These are phyloP conservation scores for Linyphia triangularis DNA, from an alignment of 2,888 invertebrate species.

Conservation along the genomic window DNA sequence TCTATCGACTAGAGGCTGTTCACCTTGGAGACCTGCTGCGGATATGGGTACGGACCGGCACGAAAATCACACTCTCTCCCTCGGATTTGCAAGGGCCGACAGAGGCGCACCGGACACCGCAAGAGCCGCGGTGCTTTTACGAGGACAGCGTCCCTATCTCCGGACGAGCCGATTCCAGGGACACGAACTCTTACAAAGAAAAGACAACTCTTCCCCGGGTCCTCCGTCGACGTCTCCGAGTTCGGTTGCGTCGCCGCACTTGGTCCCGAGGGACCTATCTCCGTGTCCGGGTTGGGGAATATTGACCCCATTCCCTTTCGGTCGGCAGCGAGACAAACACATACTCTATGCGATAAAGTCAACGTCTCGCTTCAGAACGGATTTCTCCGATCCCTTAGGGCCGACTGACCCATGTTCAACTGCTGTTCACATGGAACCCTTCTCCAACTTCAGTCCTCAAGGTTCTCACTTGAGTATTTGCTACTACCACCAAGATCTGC, in stretches of 20 bases:
- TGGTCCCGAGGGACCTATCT: too few relatives aligned
- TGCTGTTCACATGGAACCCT: conserved; percentile 84
- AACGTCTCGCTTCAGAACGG: too few relatives aligned
- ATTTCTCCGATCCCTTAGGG: conserved; percentile 79
- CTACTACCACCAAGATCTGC: too few relatives aligned
- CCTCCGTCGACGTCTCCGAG: too few relatives aligned
- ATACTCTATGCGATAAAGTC: too few relatives aligned
- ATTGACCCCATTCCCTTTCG: too few relatives aligned
- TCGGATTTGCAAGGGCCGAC: conserved; percentile 56
- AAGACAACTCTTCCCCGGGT: too few relatives aligned
- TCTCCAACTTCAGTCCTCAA: conserved; percentile 81
- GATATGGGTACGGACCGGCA: conserved; percentile 82
- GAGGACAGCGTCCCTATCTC: conserved; percentile 79
- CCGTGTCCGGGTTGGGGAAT: too few relatives aligned
- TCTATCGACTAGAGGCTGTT: conserved; percentile 85
- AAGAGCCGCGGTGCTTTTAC: conserved; percentile 80
- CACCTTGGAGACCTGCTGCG: conserved; percentile 88
- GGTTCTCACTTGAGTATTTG: conserved; percentile 84
- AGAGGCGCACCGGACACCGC: conserved; percentile 57
- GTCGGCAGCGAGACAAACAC: too few relatives aligned
- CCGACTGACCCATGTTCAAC: conserved; percentile 80
- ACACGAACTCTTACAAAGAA: conserved; percentile 80
- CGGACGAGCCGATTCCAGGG: conserved; percentile 81
- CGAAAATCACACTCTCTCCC: conserved; percentile 70
- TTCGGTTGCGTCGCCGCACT: too few relatives aligned